A percentile compares a stretch with the other conserved stretches of the same genome.
phyloP scores from a whole-genome alignment of 2,888 invertebrate species.

The Epinotia bilunana region DNA sequence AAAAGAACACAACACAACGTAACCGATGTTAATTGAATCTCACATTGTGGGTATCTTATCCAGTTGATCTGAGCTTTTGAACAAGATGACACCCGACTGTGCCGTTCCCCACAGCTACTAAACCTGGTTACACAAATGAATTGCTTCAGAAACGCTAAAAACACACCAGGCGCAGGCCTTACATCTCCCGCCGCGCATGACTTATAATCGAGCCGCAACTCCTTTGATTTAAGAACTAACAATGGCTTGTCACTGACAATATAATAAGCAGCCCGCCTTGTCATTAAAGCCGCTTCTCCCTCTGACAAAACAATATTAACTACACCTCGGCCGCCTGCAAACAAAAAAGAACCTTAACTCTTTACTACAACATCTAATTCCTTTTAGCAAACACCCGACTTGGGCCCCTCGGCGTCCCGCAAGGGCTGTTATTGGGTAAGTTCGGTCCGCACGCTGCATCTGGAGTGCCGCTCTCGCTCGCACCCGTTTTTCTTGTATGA shows the following conservation, averaged over 20 bases:
- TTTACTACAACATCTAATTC: slow-evolving; percentile 18
- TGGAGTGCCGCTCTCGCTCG: slow-evolving; percentile 37
- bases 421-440: slow-evolving; percentile 36
- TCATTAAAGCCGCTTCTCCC: slow-evolving; percentile 30
- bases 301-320: slow-evolving; percentile 37
- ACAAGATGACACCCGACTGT: background rate
- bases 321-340: background rate
- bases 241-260: slow-evolving; percentile 38
- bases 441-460: slow-evolving; percentile 43
- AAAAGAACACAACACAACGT: no score
- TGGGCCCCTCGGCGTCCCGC: slow-evolving; percentile 11
- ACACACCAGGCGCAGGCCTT: background rate
- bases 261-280: slow-evolving; percentile 42
- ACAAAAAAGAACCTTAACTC: slow-evolving; percentile 22
- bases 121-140: background rate
- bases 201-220: slow-evolving; percentile 32
- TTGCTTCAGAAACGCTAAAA: no score
- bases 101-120: background rate
- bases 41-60: no score
- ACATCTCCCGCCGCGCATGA: background rate
- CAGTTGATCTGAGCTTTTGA: background rate
- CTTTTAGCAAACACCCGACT: background rate
- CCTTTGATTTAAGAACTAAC: slow-evolving; percentile 30
- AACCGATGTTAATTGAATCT: no score
- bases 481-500: slow-evolving; percentile 40